A percentile compares a stretch with the other conserved stretches of the same genome.
Evolutionary conservation across 2,888 invertebrate genomes (phyloP).

Genomic region (Dolomedes plantarius): DNA sequence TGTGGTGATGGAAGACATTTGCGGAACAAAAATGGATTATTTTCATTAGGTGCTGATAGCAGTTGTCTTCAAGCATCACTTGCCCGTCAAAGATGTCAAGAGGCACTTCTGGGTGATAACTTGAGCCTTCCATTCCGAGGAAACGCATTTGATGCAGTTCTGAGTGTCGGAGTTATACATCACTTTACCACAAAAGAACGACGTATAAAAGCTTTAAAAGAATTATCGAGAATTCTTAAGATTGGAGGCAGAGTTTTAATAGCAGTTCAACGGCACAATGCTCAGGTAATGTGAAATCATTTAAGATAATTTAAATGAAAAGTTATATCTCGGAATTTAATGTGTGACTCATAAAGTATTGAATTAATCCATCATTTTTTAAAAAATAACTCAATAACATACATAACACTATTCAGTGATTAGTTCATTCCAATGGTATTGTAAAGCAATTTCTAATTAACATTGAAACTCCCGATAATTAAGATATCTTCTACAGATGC

Average conservation of each 20-base stretch:
- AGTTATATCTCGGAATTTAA: no score
- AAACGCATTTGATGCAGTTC: constrained; percentile 93
- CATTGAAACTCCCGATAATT: no score
- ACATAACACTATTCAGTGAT: no score
- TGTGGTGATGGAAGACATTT: constrained; percentile 87
- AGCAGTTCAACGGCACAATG: constrained; percentile 83
- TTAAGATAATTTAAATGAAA: no score
- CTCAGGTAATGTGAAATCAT: neutral
- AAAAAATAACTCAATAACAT: no score
- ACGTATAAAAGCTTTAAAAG: constrained; percentile 89
- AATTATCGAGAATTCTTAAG: constrained; percentile 89
- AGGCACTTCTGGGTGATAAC: constrained; percentile 72
- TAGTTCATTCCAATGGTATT: no score
- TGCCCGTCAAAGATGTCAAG: constrained; percentile 7
- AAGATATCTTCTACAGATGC: no score
- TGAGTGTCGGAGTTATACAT: constrained; percentile 97
- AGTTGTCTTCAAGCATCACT: constrained; percentile 23
- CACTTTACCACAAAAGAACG: constrained; percentile 97
- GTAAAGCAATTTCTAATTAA: no score
- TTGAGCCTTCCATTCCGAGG: constrained; percentile 91
- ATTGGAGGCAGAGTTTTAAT: constrained; percentile 93
- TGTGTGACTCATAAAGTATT: no score
- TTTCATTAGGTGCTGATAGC: constrained; percentile 91
- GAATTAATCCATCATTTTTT: no score
- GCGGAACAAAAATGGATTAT: constrained; percentile 88